phyloP scores from a whole-genome alignment of 2,113 vertebrate species.

The Ginglymostoma cirratum region DNA sequence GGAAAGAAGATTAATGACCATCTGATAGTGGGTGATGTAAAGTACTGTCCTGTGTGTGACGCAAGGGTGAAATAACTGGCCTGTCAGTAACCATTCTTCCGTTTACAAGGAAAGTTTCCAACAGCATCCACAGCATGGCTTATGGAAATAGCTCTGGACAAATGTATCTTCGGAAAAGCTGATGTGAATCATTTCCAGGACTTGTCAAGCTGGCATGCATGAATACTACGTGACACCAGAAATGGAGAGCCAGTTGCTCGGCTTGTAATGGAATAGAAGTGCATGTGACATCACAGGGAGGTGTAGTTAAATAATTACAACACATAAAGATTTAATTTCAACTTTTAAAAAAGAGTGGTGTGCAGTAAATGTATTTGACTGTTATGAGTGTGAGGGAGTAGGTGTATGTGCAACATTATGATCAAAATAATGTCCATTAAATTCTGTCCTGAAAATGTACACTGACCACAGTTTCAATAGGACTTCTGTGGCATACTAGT shows the following conservation, averaged over 20 bases:
- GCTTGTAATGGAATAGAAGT: neutral
- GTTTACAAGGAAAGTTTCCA: neutral
- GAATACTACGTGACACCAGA: neutral
- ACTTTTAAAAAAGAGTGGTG: neutral
- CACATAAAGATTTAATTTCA: neutral
- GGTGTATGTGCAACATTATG: neutral
- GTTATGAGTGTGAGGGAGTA: neutral
- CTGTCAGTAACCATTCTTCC: neutral
- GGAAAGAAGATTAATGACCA: neutral
- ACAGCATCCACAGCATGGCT: neutral
- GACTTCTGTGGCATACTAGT: neutral
- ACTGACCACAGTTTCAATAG: neutral
- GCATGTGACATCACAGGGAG: neutral
- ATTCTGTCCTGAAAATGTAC: neutral
- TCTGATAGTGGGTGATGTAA: neutral
- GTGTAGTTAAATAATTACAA: neutral
- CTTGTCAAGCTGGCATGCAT: neutral
- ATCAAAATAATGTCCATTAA: neutral
- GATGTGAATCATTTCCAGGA: neutral
- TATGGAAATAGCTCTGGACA: neutral
- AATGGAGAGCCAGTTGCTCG: neutral
- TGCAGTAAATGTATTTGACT: neutral
- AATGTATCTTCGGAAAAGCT: neutral
- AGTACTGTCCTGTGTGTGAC: neutral
- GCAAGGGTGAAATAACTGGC: neutral